Percentiles rank a stretch among this genome's conserved stretches.
Evolutionary conservation across 2,888 invertebrate genomes (phyloP).

Genomic region (Mesorhabditis belari): DNA sequence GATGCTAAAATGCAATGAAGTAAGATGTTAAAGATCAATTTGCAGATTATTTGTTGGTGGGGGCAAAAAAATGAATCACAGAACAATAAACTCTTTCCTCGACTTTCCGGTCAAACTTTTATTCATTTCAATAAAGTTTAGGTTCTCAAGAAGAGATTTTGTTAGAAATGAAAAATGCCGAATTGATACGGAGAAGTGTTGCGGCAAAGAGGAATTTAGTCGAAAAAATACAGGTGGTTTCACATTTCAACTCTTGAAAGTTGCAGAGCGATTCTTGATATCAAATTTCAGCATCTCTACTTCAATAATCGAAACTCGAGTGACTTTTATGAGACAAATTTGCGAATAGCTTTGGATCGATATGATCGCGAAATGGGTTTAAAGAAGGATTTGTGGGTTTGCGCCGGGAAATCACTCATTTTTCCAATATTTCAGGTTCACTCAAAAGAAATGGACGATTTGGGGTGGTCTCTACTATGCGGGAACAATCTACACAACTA

Average conservation of each 20-base stretch:
- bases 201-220: not conserved
- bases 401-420: too few relatives aligned
- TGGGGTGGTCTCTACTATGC: constrained; percentile 56
- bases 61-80: too few relatives aligned
- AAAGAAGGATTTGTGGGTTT: constrained; percentile 10
- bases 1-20: too few relatives aligned
- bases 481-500: constrained; percentile 57
- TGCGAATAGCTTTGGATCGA: constrained; percentile 20
- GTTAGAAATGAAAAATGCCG: not conserved
- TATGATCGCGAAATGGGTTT: constrained; percentile 28
- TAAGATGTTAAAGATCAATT: too few relatives aligned
- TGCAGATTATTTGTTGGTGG: too few relatives aligned
- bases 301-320: constrained; percentile 6
- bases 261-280: too few relatives aligned
- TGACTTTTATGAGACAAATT: constrained; percentile 17
- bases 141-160: not conserved
- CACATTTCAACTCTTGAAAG: too few relatives aligned
- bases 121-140: not conserved
- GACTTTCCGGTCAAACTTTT: too few relatives aligned
- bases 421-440: not conserved
- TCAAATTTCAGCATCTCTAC: constrained; percentile 20
- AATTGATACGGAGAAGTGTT: not conserved
- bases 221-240: not conserved
- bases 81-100: too few relatives aligned
- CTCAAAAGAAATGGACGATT: constrained; percentile 42